phyloP scores from a whole-genome alignment of 2,888 invertebrate genomes.

The Eumerus sabulonum region DNA sequence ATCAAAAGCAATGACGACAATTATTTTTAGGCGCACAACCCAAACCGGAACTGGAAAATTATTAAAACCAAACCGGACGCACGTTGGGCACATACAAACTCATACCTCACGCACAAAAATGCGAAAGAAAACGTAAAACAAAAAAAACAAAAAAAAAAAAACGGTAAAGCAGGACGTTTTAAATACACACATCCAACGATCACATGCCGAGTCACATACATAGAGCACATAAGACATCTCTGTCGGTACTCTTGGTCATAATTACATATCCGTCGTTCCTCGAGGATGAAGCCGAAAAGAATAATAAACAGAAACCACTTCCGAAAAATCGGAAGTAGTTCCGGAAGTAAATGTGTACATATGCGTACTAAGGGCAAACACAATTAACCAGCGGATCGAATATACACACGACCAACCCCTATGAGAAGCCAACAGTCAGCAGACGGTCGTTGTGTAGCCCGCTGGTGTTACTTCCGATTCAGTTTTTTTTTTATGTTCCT shows the following conservation, averaged over 20 bases:
- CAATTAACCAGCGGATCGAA: conserved; percentile 53
- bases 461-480: conserved; percentile 61
- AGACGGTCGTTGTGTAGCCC: conserved; percentile 14
- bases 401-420: conserved; percentile 49
- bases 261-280: conserved; percentile 37
- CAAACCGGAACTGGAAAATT: conserved; percentile 62
- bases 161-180: conserved; percentile 21
- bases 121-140: neutral
- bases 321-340: conserved; percentile 64
- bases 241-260: conserved; percentile 51
- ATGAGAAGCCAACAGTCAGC: conserved; percentile 1
- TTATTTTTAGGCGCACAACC: conserved; percentile 17
- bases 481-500: conserved; percentile 18
- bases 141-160: neutral
- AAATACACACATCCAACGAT: conserved; percentile 42
- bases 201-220: conserved; percentile 52
- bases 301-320: conserved; percentile 11
- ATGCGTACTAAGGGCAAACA: conserved; percentile 62
- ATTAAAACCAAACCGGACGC: conserved; percentile 61
- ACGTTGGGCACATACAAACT: conserved; percentile 59
- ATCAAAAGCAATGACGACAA: conserved; percentile 39
- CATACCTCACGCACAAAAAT: conserved; percentile 29
- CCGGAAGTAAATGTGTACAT: conserved; percentile 65
- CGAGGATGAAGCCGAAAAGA: neutral
- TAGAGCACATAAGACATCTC: conserved; percentile 21